Base-by-base conservation (phyloP, 2,888 invertebrate species). In the Isotomurus palustris region DNA sequence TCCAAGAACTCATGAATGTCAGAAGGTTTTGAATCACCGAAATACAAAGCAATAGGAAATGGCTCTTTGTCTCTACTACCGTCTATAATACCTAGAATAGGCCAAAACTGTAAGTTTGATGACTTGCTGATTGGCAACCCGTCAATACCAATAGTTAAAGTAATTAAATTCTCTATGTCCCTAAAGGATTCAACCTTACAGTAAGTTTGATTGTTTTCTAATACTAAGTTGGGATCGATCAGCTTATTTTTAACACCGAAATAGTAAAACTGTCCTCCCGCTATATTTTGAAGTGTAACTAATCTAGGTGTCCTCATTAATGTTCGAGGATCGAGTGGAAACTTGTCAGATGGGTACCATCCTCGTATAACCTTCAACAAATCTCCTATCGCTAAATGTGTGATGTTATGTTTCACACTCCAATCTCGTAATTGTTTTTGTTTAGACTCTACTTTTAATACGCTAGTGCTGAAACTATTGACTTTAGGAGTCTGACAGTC, bases 81-180 rank as follows among this genome's bases (percentile, higher is more conserved):
- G 38, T 54, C 44, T 19, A 47, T 24, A 24, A 17, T 47, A 1
- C 47, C 28, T 14, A 54, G 12, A 28, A 54, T 54, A 12, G 54
- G 54, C 54, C 54, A 54, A 47, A 54, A 54, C 6, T 47, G 40
- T 21, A 24, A 12, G 21, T 54, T 54, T 2, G 47, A 47, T 14
- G 47, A 47, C 29, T 27, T 54, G 5, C 38, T 27, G 2, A 54
- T 38, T 21, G 54, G 54, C 6, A 54, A 14, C 3, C 54, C 54
- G 17, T 54, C 54, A 14, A 54, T 48, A 2, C 54, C 38, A 36
- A 54, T 14, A n/a, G 21, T 54, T 8, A 54, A 3, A 2, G 41
- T n/a, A n/a, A n/a, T n/a, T n/a, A n/a, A n/a, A 32, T 32, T 32
- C 32, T 12, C 32, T 32, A 10, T 32, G 32, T 32, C 8, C 14